Evolutionary conservation across 2,797 vertebrate genomes (phyloP), one percentile per base, ranked within the genome.

Genomic region (Salmo trutta): DNA sequence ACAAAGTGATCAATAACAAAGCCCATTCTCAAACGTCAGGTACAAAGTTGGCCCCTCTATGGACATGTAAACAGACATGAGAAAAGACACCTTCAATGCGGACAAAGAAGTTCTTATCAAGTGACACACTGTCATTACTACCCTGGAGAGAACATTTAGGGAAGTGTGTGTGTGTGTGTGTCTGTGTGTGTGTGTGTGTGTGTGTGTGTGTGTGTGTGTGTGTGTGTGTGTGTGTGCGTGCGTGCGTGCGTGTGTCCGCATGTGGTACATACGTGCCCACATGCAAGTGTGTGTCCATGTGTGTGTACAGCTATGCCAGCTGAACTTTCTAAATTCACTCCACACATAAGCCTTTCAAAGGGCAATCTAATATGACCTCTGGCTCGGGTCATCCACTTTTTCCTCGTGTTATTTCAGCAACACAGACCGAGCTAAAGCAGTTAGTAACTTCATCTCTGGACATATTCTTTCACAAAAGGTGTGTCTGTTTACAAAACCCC

Each of bases 401-500:
- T 80, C 29, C 4, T 53, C 24, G 54, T 79, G 75, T 83, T 81
- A 77, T 85, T 76, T 89, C 86, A 87, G 87, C 86, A 33, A 66
- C 77, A 82, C 86, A 83, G 56, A 31, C 77, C 82, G 84, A 80
- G 83, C 82, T 84, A 75, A 86, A 84, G 86, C 79, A 82, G 88
- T 88, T 87, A 86, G 92, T 93, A 93, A 93, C 93, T 89, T 88
- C 92, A 93, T 92, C 92, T 86, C 85, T 83, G 88, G 87, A 81
- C 87, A 82, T 90, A 88, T 76, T 91, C 87, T 90, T 83, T 90
- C 88, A 82, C 89, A 81, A 90, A 91, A 91, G 90, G 91, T 91
- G 92, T 92, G 93, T 94, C 91, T 95, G 93, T 95, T 95, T 96
- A 96, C 95, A 94, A 93, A 94, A 95, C 94, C 89, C 80, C 5